Percentiles rank a stretch among this genome's conserved stretches.
Evolutionary conservation across 2,113 vertebrate species (phyloP).

Genomic region (Tenrec ecaudatus): DNA sequence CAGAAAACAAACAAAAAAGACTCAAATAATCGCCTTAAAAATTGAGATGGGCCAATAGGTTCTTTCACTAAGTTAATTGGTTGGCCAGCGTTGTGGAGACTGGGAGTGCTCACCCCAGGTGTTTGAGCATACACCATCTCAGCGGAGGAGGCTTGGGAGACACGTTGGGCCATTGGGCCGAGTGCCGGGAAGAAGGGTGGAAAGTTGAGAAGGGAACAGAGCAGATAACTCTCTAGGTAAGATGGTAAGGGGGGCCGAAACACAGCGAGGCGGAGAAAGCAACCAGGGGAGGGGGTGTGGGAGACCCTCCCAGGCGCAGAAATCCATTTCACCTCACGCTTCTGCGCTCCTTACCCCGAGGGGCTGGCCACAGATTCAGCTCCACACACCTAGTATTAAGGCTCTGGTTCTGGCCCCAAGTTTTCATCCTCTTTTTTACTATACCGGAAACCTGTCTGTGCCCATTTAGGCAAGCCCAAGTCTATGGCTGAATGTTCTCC

Average conservation of each 20-base stretch:
- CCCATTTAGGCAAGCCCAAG: background rate
- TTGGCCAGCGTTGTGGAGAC: background rate
- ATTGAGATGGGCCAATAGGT: background rate
- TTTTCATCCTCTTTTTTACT: background rate
- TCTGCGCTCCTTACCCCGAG: background rate
- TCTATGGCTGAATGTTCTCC: background rate
- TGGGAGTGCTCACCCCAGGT: background rate
- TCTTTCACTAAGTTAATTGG: background rate
- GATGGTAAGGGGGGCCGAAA: background rate
- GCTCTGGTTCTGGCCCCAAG: background rate
- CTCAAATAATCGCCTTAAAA: background rate
- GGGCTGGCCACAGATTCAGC: too few species aligned
- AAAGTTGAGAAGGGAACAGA: background rate
- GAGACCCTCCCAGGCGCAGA: background rate
- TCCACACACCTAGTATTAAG: background rate
- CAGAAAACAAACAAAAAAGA: slow-evolving; percentile 47
- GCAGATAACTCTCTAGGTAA: background rate
- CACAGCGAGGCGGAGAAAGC: background rate
- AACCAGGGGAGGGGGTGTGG: background rate
- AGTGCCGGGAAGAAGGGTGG: background rate
- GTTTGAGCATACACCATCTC: background rate
- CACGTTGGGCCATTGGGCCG: background rate
- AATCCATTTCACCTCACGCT: rapidly evolving
- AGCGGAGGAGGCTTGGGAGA: background rate
- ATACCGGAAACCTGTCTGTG: background rate